These are phyloP conservation scores for Streblospio benedicti DNA, from an alignment of 1,140 invertebrate species.

Conservation along the genomic window DNA sequence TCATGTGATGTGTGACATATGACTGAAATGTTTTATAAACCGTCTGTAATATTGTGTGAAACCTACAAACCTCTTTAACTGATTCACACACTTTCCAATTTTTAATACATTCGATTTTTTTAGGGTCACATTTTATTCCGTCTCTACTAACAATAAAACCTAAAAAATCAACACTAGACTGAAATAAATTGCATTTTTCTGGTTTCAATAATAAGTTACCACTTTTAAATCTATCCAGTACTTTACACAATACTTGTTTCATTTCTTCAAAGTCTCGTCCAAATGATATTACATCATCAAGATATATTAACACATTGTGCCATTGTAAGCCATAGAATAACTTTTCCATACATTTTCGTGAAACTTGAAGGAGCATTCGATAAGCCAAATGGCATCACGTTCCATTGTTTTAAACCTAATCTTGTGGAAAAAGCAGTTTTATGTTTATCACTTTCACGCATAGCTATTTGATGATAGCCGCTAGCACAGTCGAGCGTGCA, in stretches of 20 bases:
- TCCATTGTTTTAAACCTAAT: not conserved
- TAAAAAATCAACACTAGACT: conserved; percentile 38
- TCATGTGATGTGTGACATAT: too few species aligned
- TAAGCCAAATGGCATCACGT: not conserved
- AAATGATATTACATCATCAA: conserved; percentile 7
- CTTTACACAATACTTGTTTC: conserved; percentile 30
- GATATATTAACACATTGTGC: not conserved
- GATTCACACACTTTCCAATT: conserved; percentile 4
- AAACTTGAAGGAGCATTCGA: conserved; percentile 4
- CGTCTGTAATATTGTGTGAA: conserved; percentile 15
- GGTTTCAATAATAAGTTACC: conserved; percentile 47
- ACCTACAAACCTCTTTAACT: conserved; percentile 17
- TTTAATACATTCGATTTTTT: conserved; percentile 5
- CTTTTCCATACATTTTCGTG: not conserved
- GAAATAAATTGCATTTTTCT: conserved; percentile 31
- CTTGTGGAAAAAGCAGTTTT: conserved; percentile 4
- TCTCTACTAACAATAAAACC: conserved; percentile 28
- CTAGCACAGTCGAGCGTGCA: not conserved
- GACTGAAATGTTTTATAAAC: conserved; percentile 18
- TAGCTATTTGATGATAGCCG: too few species aligned
- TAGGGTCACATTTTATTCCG: conserved; percentile 9
- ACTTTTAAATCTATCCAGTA: conserved; percentile 36
- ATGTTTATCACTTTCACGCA: too few species aligned
- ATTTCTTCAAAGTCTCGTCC: conserved; percentile 40
- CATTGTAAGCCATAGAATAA: not conserved